Percentiles rank a stretch among this genome's conserved stretches.
Conservation (phyloP, 2,797 vertebrate species). For the Neopelma chrysocephalum region DNA sequence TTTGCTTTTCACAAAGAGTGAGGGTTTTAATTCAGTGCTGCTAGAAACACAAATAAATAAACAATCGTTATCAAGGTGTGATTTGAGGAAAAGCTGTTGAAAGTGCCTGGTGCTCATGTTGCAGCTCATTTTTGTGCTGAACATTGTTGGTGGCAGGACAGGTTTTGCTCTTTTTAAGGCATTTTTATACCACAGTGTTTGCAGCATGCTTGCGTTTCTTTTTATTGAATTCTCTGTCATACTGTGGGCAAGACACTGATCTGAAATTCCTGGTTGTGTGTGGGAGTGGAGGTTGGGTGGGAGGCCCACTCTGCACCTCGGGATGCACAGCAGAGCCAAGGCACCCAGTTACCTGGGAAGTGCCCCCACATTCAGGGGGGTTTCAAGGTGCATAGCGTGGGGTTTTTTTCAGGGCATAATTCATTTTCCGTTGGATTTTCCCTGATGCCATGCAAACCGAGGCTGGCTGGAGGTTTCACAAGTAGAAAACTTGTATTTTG, state of each 20-base stretch:
- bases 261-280: background rate
- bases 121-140: background rate
- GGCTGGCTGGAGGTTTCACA: background rate
- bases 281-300: slow-evolving; percentile 18
- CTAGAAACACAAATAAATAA: background rate
- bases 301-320: background rate
- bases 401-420: background rate
- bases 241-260: background rate
- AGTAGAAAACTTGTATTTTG: slow-evolving; percentile 5
- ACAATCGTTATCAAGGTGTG: background rate
- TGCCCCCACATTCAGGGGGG: background rate
- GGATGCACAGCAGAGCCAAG: background rate
- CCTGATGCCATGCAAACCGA: background rate
- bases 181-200: background rate
- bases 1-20: background rate
- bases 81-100: background rate
- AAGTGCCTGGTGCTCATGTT: background rate
- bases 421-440: background rate
- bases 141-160: background rate
- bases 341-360: background rate
- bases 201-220: background rate
- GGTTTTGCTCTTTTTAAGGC: background rate
- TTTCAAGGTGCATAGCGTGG: background rate
- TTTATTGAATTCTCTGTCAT: background rate
- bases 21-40: background rate